Evolutionary conservation across 1,140 invertebrate species (phyloP), one percentile per base, ranked within the genome.

Genomic region (Mamestra configurata): DNA sequence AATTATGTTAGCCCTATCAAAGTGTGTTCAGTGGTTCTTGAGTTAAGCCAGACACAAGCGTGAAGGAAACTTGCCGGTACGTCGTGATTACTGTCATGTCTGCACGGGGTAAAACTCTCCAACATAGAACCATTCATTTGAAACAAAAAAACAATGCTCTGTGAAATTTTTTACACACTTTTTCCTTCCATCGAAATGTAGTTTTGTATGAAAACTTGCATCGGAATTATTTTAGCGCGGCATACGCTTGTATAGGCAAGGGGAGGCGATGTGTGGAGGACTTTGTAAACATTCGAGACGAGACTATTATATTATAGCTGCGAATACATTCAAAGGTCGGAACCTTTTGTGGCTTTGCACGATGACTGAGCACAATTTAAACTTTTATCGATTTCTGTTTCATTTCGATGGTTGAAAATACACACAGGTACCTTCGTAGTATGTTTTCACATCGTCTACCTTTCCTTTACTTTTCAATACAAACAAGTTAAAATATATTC

Each of bases 281-380:
- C 84, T 85, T 85, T 79, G 88, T 86, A 90, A 89, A 89, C 88
- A 90, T 88, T 87, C 79, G 82, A 87, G 83, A 80, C 79, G 82
- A 80, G 80, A 83, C 82, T 82, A 61, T 76, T 76, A 76, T 76
- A 55, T 61, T 61, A 76, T 31, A 76, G 72, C 31, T 76, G 61
- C 35, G 55, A 61, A 76, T 55, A 78, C 59, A 68, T 78, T 66
- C 35, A 78, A 78, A 78, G 76, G 64, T 78, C 49, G 76, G 72
- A 77, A 68, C 57, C 76, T 78, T 77, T 68, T 78, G 61, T 55
- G 55, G 35, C 57, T 77, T 66, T 77, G 57, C 46, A 49, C 51
- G 53, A 76, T 61, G 55, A 76, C 53, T 76, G 53, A 76, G 55
- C 72, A 76, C 55, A 37, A 73, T 57, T 73, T 73, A 55, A 57